A percentile compares a stretch with the other conserved stretches of the same genome.
Evolutionary conservation across 2,113 vertebrate genomes (phyloP).

Genomic region (Pteronura brasiliensis): DNA sequence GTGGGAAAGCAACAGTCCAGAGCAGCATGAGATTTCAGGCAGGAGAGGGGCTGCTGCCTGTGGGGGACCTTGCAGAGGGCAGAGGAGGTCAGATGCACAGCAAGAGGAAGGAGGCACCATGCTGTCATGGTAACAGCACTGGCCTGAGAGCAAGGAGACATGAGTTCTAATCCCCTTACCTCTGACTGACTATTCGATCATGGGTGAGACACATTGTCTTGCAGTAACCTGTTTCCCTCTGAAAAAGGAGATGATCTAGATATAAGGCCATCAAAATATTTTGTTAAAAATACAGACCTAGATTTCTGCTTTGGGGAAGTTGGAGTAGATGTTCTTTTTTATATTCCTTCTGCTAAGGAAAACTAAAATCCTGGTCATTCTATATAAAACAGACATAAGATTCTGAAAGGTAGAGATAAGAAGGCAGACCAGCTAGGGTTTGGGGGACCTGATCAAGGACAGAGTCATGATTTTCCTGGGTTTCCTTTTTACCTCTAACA

Average conservation of each 20-base stretch:
- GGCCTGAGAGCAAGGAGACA: background rate
- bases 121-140: background rate
- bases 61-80: background rate
- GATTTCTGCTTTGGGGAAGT: background rate
- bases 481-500: background rate
- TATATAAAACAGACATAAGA: background rate
- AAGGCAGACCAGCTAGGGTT: background rate
- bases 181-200: background rate
- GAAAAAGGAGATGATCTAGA: background rate
- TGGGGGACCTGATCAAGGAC: background rate
- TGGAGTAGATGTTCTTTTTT: background rate
- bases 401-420: background rate
- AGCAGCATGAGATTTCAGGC: background rate
- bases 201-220: background rate
- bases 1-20: background rate
- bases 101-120: fast-evolving
- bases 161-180: background rate
- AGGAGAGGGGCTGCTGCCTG: background rate
- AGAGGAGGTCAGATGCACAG: background rate
- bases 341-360: background rate
- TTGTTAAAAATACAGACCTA: background rate
- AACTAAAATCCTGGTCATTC: background rate
- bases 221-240: background rate
- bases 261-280: background rate
- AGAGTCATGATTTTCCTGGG: background rate